Base-by-base conservation (phyloP, 64 coral and sea anemone species). In the Montipora efflorescens region DNA sequence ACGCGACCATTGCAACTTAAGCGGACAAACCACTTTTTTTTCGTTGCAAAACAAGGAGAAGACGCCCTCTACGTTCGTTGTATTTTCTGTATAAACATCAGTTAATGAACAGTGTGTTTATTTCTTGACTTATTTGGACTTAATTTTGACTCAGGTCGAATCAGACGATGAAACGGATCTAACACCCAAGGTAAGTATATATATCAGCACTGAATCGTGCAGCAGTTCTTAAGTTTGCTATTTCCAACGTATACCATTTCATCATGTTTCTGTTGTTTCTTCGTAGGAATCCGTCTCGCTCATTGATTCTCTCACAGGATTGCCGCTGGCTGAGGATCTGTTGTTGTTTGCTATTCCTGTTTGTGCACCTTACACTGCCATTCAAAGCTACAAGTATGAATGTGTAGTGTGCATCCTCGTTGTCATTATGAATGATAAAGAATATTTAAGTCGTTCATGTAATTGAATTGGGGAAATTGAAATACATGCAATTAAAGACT, bases 311-410 rank as follows among this genome's bases (percentile, higher is more conserved):
- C 57, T 99, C 79, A 99, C 97, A 14, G 97, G 97, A 7, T 90
- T 78, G 59, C 97, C 97, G 6, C 45, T 94, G 49, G 46, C 79
- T 25, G 95, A 99, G 16, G 97, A 99, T 78, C 78, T 93, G 4
- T 78, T 96, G 6, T 66, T 96, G 75, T 99, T 99, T 74, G 97
- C 97, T 21, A 87, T 99, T 5, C 97, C 97, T 15, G 95, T 99
- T 13, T 99, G 97, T 23, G 97, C 97, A 44, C 97, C 97, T 0
- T 99, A 99, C 86, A 84, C 90, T 5, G 89, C 97, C 44, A 90
- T 99, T 75, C 95, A 94, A 45, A 96, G 94, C 47, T 99, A 96
- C 79, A 99, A 99, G 97, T 99, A 96, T 48, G 97, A 77, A 7
- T n/a, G 18, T 22, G 18, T 57, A 8, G 53, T 8, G 7, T 57